Conservation (phyloP, 2,113 vertebrate species). For the Monopterus albus region DNA sequence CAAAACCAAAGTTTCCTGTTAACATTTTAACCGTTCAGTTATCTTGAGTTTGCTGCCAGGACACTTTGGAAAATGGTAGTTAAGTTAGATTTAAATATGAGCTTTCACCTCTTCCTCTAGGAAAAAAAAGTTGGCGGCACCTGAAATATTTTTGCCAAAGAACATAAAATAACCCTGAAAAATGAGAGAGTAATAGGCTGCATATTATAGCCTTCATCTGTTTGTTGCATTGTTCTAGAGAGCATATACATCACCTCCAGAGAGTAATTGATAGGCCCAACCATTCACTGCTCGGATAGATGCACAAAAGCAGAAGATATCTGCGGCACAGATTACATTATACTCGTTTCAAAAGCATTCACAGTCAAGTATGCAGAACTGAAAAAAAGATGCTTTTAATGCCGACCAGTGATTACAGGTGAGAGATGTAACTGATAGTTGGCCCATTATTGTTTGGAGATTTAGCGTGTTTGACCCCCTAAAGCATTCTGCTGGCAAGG, state of each 20-base stretch:
- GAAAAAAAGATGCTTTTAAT: constrained; percentile 88
- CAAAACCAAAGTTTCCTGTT: neutral
- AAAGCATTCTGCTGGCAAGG: constrained; percentile 72
- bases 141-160: constrained; percentile 48
- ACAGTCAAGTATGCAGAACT: constrained; percentile 84
- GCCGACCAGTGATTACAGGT: constrained; percentile 87
- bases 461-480: constrained; percentile 76
- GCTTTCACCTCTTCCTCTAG: neutral
- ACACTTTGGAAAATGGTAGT: neutral
- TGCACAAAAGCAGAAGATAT: constrained; percentile 87
- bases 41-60: neutral
- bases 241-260: constrained; percentile 82
- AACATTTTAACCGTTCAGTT: neutral
- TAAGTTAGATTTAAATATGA: constrained; percentile 16
- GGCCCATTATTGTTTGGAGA: constrained; percentile 73
- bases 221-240: constrained; percentile 84
- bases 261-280: constrained; percentile 80
- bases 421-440: constrained; percentile 89
- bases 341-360: constrained; percentile 86
- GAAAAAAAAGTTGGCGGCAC: constrained; percentile 5
- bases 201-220: constrained; percentile 76
- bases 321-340: constrained; percentile 87
- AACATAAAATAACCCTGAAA: constrained; percentile 65
- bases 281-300: constrained; percentile 81
- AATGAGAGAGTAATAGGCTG: constrained; percentile 60